Evolutionary conservation across 1,140 invertebrate genomes (phyloP).

Genomic region (Drosophila auraria): DNA sequence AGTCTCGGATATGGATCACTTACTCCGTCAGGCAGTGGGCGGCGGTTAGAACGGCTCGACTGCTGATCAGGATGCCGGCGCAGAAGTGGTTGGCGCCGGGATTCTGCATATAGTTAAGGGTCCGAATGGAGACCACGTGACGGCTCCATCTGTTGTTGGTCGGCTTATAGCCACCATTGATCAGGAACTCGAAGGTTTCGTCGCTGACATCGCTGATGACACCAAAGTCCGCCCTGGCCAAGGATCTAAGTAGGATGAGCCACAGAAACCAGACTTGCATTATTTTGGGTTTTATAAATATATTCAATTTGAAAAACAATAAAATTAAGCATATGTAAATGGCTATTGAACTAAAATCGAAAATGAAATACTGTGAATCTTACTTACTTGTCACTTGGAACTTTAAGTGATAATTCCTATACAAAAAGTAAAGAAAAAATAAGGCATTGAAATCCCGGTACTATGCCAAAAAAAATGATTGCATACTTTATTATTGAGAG

Average conservation of each 20-base stretch:
- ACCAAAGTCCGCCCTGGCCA: constrained; percentile 10
- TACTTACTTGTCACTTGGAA: not conserved
- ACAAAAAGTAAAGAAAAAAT: too few relatives aligned
- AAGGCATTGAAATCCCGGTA: too few relatives aligned
- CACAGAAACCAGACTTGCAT: constrained; percentile 12
- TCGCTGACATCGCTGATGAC: constrained; percentile 36
- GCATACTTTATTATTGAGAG: too few relatives aligned
- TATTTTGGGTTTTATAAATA: too few relatives aligned
- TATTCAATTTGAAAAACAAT: not conserved
- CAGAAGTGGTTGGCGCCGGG: constrained; percentile 66
- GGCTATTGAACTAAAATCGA: not conserved
- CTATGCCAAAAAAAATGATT: too few relatives aligned
- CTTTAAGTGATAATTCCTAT: too few relatives aligned
- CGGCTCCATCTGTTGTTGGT: constrained; percentile 3
- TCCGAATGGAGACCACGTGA: constrained; percentile 62
- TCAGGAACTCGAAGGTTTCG: constrained; percentile 57
- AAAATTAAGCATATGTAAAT: constrained; percentile 1
- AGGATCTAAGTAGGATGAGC: not conserved
- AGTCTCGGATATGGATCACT: not conserved
- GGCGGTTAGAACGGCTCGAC: constrained; percentile 53
- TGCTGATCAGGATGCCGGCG: constrained; percentile 56
- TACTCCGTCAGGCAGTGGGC: constrained; percentile 69
- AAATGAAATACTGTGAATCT: not conserved
- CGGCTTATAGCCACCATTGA: constrained; percentile 43
- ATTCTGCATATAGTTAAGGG: constrained; percentile 24